phyloP scores from a whole-genome alignment of 2,888 invertebrate species.

The Dysmachus trigonus region DNA sequence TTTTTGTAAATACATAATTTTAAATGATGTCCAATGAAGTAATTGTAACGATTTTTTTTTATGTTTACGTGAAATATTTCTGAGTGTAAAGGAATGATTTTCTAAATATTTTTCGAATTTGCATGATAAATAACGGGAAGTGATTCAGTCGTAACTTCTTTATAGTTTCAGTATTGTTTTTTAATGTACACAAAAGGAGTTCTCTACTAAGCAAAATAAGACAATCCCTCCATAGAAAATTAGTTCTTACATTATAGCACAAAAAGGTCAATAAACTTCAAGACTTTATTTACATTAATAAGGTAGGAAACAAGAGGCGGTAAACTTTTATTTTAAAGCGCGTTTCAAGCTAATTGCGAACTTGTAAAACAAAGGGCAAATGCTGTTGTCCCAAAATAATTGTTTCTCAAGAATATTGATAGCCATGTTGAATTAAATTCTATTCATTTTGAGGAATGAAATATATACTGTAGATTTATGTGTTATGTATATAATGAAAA shows the following conservation, averaged over 20 bases:
- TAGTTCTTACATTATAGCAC: background rate
- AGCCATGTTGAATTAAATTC: background rate
- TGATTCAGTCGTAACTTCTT: background rate
- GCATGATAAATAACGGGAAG: no score
- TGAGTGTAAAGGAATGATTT: no score
- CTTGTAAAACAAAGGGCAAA: background rate
- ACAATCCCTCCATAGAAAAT: background rate
- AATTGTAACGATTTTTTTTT: no score
- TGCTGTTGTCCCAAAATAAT: background rate
- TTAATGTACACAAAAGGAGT: background rate
- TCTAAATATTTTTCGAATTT: background rate
- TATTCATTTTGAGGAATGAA: background rate
- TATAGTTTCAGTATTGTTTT: background rate
- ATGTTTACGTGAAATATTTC: no score
- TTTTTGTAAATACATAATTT: no score
- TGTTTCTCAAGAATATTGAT: background rate
- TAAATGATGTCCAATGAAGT: no score
- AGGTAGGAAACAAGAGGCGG: background rate
- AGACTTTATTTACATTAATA: background rate
- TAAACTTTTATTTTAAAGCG: background rate
- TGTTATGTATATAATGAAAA: background rate
- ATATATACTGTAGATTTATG: background rate
- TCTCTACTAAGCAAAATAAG: background rate
- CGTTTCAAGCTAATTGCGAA: background rate
- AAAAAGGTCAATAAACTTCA: background rate